Conservation (phyloP, 2,797 vertebrate genomes). For the Cyprinodon diabolis region DNA sequence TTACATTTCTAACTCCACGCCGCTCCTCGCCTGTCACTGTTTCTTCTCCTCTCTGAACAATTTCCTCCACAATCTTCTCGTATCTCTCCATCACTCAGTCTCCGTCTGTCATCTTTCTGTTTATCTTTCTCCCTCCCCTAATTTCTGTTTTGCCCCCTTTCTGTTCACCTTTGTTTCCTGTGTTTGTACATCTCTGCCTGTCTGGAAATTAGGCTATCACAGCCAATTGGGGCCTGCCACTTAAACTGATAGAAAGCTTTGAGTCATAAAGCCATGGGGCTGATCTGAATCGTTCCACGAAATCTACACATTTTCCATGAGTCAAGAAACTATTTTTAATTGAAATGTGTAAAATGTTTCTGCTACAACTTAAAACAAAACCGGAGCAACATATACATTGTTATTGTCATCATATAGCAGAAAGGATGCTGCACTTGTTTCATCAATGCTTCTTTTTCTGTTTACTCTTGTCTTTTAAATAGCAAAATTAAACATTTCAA, state of each 20-base stretch:
- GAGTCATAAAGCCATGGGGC: neutral
- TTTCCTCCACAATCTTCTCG: slow-evolving; percentile 56
- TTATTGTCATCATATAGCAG: neutral
- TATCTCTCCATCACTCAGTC: slow-evolving; percentile 56
- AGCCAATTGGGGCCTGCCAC: neutral
- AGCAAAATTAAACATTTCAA: neutral
- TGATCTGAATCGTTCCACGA: neutral
- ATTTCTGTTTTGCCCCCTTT: slow-evolving; percentile 50
- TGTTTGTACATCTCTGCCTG: slow-evolving; percentile 5
- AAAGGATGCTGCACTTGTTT: neutral
- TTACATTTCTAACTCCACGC: slow-evolving; percentile 58
- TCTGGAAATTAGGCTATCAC: slow-evolving; percentile 20
- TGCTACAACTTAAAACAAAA: too few species aligned
- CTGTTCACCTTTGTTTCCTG: slow-evolving; percentile 24
- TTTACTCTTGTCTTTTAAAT: neutral
- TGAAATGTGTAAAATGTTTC: neutral
- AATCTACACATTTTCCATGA: neutral
- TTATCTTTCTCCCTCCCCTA: slow-evolving; percentile 45
- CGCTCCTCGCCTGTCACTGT: slow-evolving; percentile 62
- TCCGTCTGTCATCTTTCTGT: slow-evolving; percentile 54
- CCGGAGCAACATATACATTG: neutral
- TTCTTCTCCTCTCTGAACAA: slow-evolving; percentile 64
- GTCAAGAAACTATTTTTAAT: neutral
- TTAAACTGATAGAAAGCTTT: neutral
- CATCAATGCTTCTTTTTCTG: neutral